phyloP scores from a whole-genome alignment of 2,888 invertebrate species.

The Volucella inflata region DNA sequence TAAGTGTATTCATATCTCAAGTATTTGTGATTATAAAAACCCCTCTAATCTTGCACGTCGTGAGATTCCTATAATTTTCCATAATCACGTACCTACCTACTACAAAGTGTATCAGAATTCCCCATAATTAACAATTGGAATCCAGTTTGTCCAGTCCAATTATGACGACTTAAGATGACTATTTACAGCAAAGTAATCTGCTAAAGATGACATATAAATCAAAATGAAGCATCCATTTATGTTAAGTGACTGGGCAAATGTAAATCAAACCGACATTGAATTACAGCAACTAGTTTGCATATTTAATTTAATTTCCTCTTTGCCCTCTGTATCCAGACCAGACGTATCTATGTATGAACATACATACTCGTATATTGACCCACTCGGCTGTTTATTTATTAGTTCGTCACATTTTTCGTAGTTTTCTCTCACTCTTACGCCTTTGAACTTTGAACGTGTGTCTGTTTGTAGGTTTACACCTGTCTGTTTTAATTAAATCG shows the following conservation, averaged over 20 bases:
- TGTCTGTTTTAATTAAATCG: conserved; percentile 71
- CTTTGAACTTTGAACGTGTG: conserved; percentile 2
- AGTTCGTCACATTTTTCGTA: conserved; percentile 35
- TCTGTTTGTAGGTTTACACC: conserved; percentile 43
- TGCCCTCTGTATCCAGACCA: background rate
- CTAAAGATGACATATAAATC: conserved; percentile 52
- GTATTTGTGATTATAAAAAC: no score
- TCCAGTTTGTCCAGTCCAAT: conserved; percentile 45
- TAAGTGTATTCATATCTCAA: no score
- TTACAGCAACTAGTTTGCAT: conserved; percentile 57
- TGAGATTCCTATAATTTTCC: conserved; percentile 4
- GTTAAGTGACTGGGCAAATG: conserved; percentile 52
- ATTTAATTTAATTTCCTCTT: conserved; percentile 2
- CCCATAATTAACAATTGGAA: background rate
- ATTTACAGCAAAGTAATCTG: conserved; percentile 54
- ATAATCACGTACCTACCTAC: background rate
- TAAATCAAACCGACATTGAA: conserved; percentile 49
- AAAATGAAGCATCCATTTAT: conserved; percentile 43
- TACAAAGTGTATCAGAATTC: no score
- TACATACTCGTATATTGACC: background rate
- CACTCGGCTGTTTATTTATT: conserved; percentile 35
- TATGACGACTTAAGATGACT: conserved; percentile 34
- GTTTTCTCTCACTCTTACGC: conserved; percentile 3
- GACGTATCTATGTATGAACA: no score
- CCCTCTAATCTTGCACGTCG: no score